Percentiles rank a stretch among this genome's conserved stretches.
Evolutionary conservation across 2,888 invertebrate species (phyloP).

Genomic region (Dexiosoma caninum): DNA sequence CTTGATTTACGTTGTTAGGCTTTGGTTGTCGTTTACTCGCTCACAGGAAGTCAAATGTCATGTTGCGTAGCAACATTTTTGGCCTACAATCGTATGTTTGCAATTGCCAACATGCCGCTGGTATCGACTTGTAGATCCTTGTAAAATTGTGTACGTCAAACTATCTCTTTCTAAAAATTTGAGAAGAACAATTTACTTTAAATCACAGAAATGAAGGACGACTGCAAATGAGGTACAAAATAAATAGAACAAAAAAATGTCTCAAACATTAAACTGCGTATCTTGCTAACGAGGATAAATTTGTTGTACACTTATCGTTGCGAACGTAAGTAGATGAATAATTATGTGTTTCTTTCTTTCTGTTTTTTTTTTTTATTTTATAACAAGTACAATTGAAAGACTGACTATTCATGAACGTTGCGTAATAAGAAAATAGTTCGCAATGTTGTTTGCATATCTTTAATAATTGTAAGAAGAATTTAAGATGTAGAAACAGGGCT

Average conservation of each 20-base stretch:
- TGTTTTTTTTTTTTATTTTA: too few relatives aligned
- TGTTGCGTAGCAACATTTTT: slow-evolving; percentile 44
- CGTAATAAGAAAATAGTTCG: too few relatives aligned
- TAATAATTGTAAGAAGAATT: too few relatives aligned
- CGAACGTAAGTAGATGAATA: not conserved
- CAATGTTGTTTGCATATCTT: too few relatives aligned
- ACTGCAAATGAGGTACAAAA: not conserved
- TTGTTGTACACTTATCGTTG: not conserved
- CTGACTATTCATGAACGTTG: too few relatives aligned
- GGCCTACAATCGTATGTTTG: slow-evolving; percentile 38
- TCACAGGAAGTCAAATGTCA: slow-evolving; percentile 59
- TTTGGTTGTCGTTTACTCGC: slow-evolving; percentile 34
- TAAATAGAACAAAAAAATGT: not conserved
- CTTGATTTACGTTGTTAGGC: slow-evolving; percentile 59
- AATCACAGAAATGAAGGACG: slow-evolving; percentile 8
- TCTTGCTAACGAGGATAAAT: not conserved
- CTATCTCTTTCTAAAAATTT: not conserved
- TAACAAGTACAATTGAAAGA: not conserved
- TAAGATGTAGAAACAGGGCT: too few relatives aligned
- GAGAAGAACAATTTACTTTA: not conserved
- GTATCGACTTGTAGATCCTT: slow-evolving; percentile 23
- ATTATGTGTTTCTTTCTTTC: too few relatives aligned
- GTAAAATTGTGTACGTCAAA: slow-evolving; percentile 21
- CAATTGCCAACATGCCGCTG: slow-evolving; percentile 31
- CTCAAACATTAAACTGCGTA: too few relatives aligned